These are phyloP conservation scores for Mobula birostris DNA, from an alignment of 2,113 vertebrate species.

Conservation along the genomic window DNA sequence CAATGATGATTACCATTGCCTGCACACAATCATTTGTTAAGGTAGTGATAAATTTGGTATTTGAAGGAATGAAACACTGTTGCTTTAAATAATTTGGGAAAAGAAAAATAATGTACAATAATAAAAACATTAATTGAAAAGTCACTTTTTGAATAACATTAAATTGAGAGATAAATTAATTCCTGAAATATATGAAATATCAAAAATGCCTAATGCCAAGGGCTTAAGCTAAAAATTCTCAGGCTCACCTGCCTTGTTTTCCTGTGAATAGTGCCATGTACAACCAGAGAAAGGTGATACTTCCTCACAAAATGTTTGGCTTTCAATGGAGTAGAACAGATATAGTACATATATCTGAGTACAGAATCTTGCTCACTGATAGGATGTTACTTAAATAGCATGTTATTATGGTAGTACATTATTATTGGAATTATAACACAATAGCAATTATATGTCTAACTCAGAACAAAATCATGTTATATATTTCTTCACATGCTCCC, in stretches of 20 bases:
- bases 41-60: neutral
- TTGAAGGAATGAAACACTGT: neutral
- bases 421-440: no score
- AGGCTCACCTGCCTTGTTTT: neutral
- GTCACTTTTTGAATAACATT: neutral
- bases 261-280: neutral
- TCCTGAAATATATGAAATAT: neutral
- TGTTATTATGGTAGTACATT: no score
- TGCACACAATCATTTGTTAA: neutral
- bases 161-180: neutral
- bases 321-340: neutral
- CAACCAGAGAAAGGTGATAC: neutral
- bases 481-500: neutral
- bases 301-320: neutral
- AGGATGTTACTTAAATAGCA: neutral
- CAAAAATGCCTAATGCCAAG: neutral
- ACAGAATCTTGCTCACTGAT: neutral
- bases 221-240: neutral
- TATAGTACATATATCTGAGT: neutral
- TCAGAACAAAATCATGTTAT: neutral
- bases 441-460: neutral
- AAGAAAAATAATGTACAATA: neutral
- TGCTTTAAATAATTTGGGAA: neutral
- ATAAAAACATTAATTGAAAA: neutral
- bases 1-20: neutral